Base-by-base conservation (phyloP, 2,888 invertebrate species). In the Calephelis perditalis region DNA sequence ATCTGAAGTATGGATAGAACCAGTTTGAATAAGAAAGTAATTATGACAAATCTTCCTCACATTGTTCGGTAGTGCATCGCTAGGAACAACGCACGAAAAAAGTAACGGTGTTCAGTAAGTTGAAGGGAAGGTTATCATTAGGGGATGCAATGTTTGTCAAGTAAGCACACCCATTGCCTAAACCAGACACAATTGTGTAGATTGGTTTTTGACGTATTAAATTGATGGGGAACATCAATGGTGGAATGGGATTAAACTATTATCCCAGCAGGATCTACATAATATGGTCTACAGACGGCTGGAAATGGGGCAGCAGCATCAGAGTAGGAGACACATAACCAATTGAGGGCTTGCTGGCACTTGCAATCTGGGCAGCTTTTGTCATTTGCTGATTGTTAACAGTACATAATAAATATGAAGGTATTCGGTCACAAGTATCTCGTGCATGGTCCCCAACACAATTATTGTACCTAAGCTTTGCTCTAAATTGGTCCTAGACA, bases 381-480 rank as follows among this genome's bases (percentile, higher is more conserved):
- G 15, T 15, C 15, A 15, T 15, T 46, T 7, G 11, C n/a, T 7
- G 11, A 12, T 46, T 11, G 12, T n/a, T 46, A n/a, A 11, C n/a
- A 6, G 46, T n/a, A 7, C 46, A 46, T 11, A 7, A 46, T 46
- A 46, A n/a, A 7, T 12, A 46, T n/a, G 46, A n/a, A n/a, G 46
- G 46, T n/a, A 8, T 3, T n/a, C 46, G 46, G n/a, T 46, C 46
- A 46, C 46, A 46, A 58, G 62, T 60, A 61, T 58, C 63, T 63
- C 63, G 57, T 64, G 15, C 26, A 55, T 35, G 54, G 9, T 35
- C 52, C 15, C 15, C 52, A 52, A 8, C 10, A 26, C 52, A 52
- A 61, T 63, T 62, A 63, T 65, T 61, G 62, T 62, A 65, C 64
- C 63, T 60, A 59, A 60, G 60, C 62, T 65, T 54, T 37, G 36